A percentile compares a stretch with the other conserved stretches of the same genome.
These are phyloP conservation scores for Tachina grossa DNA, from an alignment of 2,888 invertebrate genomes.

Conservation along the genomic window DNA sequence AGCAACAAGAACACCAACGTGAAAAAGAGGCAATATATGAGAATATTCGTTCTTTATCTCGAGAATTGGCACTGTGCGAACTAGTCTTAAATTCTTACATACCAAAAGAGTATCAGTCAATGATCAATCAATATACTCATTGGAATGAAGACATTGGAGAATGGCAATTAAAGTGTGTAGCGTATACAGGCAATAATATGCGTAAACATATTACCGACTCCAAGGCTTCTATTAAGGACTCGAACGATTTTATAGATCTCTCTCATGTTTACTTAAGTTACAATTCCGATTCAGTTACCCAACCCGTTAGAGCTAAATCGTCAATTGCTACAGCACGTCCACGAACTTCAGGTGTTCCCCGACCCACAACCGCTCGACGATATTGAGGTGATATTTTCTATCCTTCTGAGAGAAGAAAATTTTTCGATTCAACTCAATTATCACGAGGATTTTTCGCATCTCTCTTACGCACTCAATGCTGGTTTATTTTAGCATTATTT, in stretches of 20 bases:
- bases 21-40: conserved; percentile 98
- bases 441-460: conserved; percentile 50
- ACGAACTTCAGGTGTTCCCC: conserved; percentile 84
- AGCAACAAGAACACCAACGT: conserved; percentile 96
- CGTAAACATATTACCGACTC: conserved; percentile 85
- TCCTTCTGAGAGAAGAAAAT: conserved; percentile 25
- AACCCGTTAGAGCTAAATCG: conserved; percentile 84
- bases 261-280: conserved; percentile 88
- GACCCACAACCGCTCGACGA: conserved; percentile 84
- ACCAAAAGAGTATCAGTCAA: conserved; percentile 95
- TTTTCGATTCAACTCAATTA: conserved; percentile 45
- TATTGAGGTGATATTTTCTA: conserved; percentile 75
- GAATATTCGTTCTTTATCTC: conserved; percentile 93
- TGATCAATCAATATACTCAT: conserved; percentile 95
- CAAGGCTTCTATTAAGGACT: conserved; percentile 82
- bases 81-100: conserved; percentile 96
- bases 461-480: conserved; percentile 74
- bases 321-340: conserved; percentile 82
- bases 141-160: conserved; percentile 99
- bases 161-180: conserved; percentile 98
- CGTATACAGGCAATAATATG: conserved; percentile 99
- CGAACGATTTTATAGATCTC: conserved; percentile 85
- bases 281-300: conserved; percentile 84
- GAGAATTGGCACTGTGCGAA: conserved; percentile 95
- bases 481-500: conserved; percentile 74